Evolutionary conservation across 2,888 invertebrate species (phyloP).

Genomic region (Belgica antarctica): DNA sequence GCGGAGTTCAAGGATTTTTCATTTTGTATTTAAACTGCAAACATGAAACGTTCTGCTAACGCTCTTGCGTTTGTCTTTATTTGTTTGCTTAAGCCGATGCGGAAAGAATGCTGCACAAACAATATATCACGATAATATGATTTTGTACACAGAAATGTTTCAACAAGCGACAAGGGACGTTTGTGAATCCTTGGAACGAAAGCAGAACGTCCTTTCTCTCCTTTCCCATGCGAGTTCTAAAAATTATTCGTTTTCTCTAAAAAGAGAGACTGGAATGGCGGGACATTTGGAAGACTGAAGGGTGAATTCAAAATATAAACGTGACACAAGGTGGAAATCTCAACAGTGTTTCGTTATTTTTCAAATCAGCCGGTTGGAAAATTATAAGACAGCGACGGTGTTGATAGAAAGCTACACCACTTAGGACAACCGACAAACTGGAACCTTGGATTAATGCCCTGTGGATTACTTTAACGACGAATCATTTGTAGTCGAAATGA

Average conservation of each 20-base stretch:
- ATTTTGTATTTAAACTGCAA: too few relatives aligned
- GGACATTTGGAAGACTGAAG: neutral
- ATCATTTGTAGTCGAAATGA: too few relatives aligned
- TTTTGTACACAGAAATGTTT: neutral
- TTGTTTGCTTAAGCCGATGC: neutral
- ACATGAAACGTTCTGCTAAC: neutral
- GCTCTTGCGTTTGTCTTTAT: neutral
- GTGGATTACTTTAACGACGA: neutral
- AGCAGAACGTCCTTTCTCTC: neutral
- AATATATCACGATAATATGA: neutral
- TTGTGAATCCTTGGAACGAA: neutral
- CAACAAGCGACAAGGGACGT: neutral
- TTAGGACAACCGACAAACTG: neutral
- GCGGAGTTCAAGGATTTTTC: neutral
- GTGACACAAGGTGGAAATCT: neutral
- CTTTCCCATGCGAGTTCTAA: slow-evolving; percentile 2
- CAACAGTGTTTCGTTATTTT: neutral
- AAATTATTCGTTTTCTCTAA: neutral
- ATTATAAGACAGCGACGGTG: neutral
- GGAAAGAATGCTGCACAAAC: neutral
- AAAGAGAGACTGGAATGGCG: neutral
- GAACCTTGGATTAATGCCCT: neutral
- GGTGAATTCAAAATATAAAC: slow-evolving; percentile 1
- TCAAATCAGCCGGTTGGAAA: neutral
- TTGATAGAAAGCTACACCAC: neutral